phyloP scores from a whole-genome alignment of 2,888 invertebrate genomes.

The Mylabris sibirica region DNA sequence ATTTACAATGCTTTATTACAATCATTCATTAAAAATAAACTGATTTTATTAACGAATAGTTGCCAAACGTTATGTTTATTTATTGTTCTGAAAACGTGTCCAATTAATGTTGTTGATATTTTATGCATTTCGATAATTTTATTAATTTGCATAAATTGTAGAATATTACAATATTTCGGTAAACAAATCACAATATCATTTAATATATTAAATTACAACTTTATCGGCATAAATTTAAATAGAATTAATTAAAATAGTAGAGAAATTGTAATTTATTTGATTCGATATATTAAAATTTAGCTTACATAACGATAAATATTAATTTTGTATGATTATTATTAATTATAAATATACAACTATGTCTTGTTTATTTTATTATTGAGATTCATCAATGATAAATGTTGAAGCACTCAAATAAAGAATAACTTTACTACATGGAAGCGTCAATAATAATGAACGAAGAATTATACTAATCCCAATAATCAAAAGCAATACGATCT shows the following conservation, averaged over 20 bases:
- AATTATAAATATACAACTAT: no score
- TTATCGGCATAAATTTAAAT: background rate
- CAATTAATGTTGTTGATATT: background rate
- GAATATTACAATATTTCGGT: background rate
- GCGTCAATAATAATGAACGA: no score
- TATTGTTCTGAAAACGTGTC: background rate
- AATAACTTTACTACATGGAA: no score
- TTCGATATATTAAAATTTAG: background rate
- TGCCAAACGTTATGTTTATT: background rate
- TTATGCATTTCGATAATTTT: background rate
- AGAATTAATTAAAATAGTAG: background rate
- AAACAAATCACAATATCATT: background rate
- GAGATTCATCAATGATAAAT: no score
- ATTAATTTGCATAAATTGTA: conserved; percentile 6
- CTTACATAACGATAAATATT: background rate
- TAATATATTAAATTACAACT: background rate
- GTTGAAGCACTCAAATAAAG: no score
- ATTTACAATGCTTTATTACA: no score
- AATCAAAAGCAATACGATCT: no score
- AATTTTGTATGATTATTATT: background rate
- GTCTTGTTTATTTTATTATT: no score
- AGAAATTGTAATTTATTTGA: background rate
- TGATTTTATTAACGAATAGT: background rate
- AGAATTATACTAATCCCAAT: no score
- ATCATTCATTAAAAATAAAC: background rate